Percentiles rank a stretch among this genome's conserved stretches.
Evolutionary conservation across 2,797 vertebrate species (phyloP).

Genomic region (Hafferia zeledoni): DNA sequence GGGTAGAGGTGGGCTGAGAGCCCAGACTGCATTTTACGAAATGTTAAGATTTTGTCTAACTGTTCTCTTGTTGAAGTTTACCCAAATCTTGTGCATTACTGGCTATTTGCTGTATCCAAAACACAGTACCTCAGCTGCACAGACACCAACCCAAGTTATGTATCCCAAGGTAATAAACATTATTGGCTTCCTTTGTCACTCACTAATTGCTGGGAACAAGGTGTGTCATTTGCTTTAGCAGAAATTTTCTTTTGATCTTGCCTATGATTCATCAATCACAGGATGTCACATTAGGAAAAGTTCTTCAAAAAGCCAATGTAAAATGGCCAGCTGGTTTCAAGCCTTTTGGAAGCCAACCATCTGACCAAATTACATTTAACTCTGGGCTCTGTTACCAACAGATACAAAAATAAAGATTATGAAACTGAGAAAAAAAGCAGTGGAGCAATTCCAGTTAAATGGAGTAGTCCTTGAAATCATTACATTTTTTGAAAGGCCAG

Average conservation of each 20-base stretch:
- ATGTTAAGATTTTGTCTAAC: neutral
- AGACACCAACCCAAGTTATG: neutral
- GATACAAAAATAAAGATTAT: slow-evolving; percentile 16
- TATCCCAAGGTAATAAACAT: neutral
- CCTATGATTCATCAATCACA: neutral
- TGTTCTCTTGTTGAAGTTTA: neutral
- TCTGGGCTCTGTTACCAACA: neutral
- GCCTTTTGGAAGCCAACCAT: slow-evolving; percentile 1
- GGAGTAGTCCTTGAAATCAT: neutral
- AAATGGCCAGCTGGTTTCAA: neutral
- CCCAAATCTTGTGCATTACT: neutral
- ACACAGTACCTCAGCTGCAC: neutral
- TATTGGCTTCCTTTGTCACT: neutral
- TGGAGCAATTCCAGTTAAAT: neutral
- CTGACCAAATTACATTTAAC: neutral
- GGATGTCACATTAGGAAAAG: neutral
- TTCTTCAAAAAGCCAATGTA: neutral
- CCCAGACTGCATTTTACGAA: slow-evolving; percentile 29
- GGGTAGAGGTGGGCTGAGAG: slow-evolving; percentile 27
- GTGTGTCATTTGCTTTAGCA: neutral
- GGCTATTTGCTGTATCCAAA: neutral
- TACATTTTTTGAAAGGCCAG: neutral
- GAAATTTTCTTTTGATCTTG: neutral
- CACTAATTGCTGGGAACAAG: neutral
- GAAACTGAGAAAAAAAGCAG: neutral